These are phyloP conservation scores for Pollenia amentaria DNA, from an alignment of 2,888 invertebrate genomes.

Conservation along the genomic window DNA sequence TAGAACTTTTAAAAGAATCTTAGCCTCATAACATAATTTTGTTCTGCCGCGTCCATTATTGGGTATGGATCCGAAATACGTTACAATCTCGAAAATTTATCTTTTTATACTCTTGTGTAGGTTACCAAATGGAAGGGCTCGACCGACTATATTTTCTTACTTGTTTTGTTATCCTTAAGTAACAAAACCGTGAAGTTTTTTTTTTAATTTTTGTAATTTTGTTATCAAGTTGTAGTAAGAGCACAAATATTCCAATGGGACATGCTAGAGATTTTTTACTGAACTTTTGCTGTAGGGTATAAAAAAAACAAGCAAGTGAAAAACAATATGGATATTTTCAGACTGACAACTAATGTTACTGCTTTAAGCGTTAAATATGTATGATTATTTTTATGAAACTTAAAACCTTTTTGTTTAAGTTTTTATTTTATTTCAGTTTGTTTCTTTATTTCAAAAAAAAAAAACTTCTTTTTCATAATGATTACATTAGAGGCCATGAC, in stretches of 20 bases:
- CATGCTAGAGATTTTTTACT: not conserved
- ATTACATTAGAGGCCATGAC: constrained; percentile 20
- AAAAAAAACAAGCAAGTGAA: not conserved
- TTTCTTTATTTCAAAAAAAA: not conserved
- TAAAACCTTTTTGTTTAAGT: constrained; percentile 24
- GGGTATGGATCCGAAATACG: too few species aligned
- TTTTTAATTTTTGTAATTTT: too few species aligned
- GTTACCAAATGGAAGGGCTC: too few species aligned
- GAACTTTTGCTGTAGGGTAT: not conserved
- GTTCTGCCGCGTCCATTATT: too few species aligned
- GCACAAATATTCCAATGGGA: not conserved
- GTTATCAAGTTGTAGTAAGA: too few species aligned
- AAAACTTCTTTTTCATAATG: constrained; percentile 12
- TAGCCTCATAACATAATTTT: too few species aligned
- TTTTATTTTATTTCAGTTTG: not conserved
- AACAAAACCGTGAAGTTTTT: too few species aligned
- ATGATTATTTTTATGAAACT: not conserved
- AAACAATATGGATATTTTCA: constrained; percentile 57
- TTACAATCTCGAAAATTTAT: too few species aligned
- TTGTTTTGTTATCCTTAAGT: too few species aligned
- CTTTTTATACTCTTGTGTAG: too few species aligned
- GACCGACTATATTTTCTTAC: too few species aligned
- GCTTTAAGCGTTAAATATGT: constrained; percentile 14
- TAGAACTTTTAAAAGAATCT: too few species aligned
- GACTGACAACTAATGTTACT: constrained; percentile 51